Evolutionary conservation across 1,140 invertebrate genomes (phyloP), one percentile per base, ranked within the genome.

Genomic region (Formica selysi): DNA sequence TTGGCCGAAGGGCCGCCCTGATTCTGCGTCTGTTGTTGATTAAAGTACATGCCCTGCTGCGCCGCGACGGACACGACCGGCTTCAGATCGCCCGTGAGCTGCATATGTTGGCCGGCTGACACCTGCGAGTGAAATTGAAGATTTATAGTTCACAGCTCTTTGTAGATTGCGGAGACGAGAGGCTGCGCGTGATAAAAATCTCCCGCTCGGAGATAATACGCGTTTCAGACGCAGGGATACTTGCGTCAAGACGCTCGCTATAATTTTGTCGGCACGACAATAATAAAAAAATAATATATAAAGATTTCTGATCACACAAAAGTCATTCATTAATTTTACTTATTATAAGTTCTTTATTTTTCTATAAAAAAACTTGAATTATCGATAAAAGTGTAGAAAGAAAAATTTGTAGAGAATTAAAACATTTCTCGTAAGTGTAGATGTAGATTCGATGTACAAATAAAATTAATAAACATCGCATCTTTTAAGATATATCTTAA

Each of bases 31-130:
- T 94, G 94, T 80, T 96, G 96, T 92, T 97, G 97, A 90, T 93
- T 97, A 92, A 97, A 97, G 95, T 97, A 97, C 96, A 97, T 96
- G 84, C 97, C 97, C 94, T 98, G 97, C 92, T 97, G 97, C 4
- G 97, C 96, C 1, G 97, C 97, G 38, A 97, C 97, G 0, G 97
- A 97, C 29, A 97, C 97, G 0, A 95, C 95, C 16, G 96, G 95
- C 89, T 97, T 97, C 86, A 97, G 92, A 61, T 97, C 97, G 59
- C 97, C 96, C 87, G 96, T 97, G 48, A 98, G 94, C 91, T 97
- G 97, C 95, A 98, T 96, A 90, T 98, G 97, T 92, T 98, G 97
- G 3, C 97, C 97, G 89, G 97, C 97, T 0, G 97, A 97, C 80
- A 98, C 97, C 97, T 98, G 93, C 4, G 91, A 62, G 36, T 22